Evolutionary conservation across 2,888 invertebrate species (phyloP).

Genomic region (Melikaiella ostensackeni): DNA sequence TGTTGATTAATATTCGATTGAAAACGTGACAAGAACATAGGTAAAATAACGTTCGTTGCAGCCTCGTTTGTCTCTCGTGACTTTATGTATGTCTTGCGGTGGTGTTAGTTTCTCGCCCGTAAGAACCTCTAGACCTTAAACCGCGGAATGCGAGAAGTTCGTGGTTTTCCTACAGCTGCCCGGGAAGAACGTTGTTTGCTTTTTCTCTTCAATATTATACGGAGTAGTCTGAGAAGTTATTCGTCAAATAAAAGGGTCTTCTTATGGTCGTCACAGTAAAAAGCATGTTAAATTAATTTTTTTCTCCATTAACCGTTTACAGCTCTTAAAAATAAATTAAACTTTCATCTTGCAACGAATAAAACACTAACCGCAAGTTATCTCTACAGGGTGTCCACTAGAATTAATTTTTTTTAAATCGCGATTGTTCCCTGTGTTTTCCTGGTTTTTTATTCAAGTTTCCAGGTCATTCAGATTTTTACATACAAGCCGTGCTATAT

Average conservation of each 20-base stretch:
- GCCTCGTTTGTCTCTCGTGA: background rate
- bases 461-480: too few relatives aligned
- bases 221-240: background rate
- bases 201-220: conserved; percentile 24
- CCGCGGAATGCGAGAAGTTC: conserved; percentile 65
- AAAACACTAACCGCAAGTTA: background rate
- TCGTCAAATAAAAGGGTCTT: background rate
- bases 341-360: background rate
- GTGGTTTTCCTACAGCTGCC: conserved; percentile 53
- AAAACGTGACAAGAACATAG: too few relatives aligned
- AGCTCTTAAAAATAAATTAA: background rate
- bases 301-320: background rate
- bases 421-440: too few relatives aligned
- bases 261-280: background rate
- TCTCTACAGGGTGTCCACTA: background rate
- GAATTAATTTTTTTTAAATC: background rate
- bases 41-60: background rate
- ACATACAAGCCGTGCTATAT: too few relatives aligned
- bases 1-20: too few relatives aligned
- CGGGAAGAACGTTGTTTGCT: conserved; percentile 46
- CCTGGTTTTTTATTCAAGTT: too few relatives aligned
- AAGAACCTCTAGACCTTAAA: conserved; percentile 53
- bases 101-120: conserved; percentile 8
- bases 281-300: background rate
- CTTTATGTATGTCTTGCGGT: background rate